Evolutionary conservation across 2,888 invertebrate genomes (phyloP).

Genomic region (Drosophila incognita): DNA sequence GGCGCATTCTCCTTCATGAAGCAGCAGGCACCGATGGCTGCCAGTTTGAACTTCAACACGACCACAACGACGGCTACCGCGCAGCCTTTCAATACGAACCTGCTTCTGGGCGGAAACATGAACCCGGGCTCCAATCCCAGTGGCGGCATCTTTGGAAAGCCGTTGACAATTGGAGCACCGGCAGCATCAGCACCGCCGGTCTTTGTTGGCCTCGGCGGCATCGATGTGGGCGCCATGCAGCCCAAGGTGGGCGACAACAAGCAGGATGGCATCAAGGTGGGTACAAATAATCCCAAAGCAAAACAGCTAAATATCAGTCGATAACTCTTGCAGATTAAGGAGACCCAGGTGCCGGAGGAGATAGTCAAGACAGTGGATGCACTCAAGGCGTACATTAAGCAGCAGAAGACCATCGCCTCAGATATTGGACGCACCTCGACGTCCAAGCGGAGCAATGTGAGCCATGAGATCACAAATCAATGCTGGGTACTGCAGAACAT

Average conservation of each 20-base stretch:
- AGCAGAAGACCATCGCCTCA: constrained; percentile 92
- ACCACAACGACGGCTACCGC: constrained; percentile 79
- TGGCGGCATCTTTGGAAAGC: constrained; percentile 78
- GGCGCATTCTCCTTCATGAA: constrained; percentile 74
- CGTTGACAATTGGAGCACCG: constrained; percentile 54
- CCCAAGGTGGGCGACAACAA: constrained; percentile 84
- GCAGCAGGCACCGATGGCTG: constrained; percentile 70
- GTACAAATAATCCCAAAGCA: background rate
- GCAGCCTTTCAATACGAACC: constrained; percentile 61
- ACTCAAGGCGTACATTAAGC: constrained; percentile 93
- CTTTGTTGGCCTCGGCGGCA: constrained; percentile 83
- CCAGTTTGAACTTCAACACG: constrained; percentile 82
- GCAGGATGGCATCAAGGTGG: constrained; percentile 82
- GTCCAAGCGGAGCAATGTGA: constrained; percentile 83
- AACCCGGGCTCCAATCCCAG: constrained; percentile 24
- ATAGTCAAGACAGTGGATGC: constrained; percentile 91
- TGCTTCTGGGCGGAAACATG: constrained; percentile 45
- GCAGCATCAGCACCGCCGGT: constrained; percentile 72
- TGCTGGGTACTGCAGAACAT: constrained; percentile 83
- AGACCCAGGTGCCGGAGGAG: constrained; percentile 89
- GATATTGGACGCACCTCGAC: constrained; percentile 90
- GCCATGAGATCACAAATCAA: constrained; percentile 81
- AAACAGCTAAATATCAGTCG: background rate
- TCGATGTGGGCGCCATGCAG: constrained; percentile 83
- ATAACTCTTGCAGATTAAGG: constrained; percentile 76